Conservation (phyloP, 2,113 vertebrate genomes). For the Columba livia region DNA sequence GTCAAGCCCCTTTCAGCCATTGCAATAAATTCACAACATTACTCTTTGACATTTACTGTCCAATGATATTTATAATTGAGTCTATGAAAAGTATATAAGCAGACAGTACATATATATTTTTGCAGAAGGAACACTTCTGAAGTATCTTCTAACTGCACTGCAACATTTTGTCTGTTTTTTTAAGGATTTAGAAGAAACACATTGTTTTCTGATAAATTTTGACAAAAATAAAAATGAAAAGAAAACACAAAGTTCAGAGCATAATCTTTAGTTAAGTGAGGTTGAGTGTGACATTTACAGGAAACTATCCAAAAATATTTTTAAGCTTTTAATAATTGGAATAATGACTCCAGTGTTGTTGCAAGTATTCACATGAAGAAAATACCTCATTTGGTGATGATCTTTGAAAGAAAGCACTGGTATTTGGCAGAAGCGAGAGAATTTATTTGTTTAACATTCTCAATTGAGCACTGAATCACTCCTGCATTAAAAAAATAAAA, state of each 20-base stretch:
- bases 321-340: slow-evolving; percentile 24
- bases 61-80: neutral
- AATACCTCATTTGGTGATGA: slow-evolving; percentile 28
- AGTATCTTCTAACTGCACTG: neutral
- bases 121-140: neutral
- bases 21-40: neutral
- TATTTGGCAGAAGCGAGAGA: slow-evolving; percentile 2
- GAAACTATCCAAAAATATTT: neutral
- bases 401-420: neutral
- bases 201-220: neutral
- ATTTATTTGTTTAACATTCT: slow-evolving; percentile 7
- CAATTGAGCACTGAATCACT: neutral
- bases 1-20: neutral
- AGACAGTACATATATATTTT: neutral
- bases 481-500: neutral
- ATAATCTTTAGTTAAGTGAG: neutral
- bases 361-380: neutral
- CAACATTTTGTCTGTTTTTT: neutral
- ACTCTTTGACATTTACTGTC: neutral
- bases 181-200: neutral
- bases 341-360: neutral
- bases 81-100: neutral
- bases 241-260: neutral
- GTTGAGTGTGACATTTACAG: neutral
- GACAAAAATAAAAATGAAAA: neutral